Percentiles rank a stretch among this genome's conserved stretches.
These are phyloP conservation scores for Eumeta japonica DNA, from an alignment of 1,140 invertebrate species.

Conservation along the genomic window DNA sequence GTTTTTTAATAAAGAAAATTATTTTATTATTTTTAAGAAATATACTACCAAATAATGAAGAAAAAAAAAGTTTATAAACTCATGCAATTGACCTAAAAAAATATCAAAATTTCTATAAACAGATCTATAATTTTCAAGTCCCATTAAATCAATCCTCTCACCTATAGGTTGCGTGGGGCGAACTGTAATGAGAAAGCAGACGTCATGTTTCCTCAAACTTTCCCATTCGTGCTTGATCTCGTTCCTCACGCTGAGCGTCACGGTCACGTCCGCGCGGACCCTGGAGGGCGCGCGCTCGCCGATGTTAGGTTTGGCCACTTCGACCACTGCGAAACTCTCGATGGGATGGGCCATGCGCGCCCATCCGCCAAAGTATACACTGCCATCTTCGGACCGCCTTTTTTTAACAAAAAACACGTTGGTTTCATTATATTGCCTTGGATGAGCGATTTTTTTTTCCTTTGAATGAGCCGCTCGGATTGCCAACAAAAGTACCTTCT, in stretches of 20 bases:
- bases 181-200: constrained; percentile 93
- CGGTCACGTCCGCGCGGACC: constrained; percentile 90
- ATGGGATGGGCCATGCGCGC: constrained; percentile 98
- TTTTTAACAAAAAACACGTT: neutral
- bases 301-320: constrained; percentile 86
- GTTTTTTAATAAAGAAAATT: no score
- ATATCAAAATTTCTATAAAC: no score
- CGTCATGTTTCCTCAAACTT: constrained; percentile 93
- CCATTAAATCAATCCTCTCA: no score
- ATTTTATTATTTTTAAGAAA: no score
- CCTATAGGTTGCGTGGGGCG: constrained; percentile 81
- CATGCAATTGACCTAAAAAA: no score
- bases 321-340: constrained; percentile 89
- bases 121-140: no score
- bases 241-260: constrained; percentile 84
- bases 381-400: constrained; percentile 85
- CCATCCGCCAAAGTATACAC: constrained; percentile 93
- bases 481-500: no score
- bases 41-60: no score
- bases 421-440: constrained; percentile 7
- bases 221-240: constrained; percentile 98
- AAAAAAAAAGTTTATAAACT: no score
- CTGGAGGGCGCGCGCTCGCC: constrained; percentile 92
- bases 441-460: neutral
- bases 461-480: neutral